phyloP scores from a whole-genome alignment of 1,140 invertebrate genomes.

The Penaeus chinensis region DNA sequence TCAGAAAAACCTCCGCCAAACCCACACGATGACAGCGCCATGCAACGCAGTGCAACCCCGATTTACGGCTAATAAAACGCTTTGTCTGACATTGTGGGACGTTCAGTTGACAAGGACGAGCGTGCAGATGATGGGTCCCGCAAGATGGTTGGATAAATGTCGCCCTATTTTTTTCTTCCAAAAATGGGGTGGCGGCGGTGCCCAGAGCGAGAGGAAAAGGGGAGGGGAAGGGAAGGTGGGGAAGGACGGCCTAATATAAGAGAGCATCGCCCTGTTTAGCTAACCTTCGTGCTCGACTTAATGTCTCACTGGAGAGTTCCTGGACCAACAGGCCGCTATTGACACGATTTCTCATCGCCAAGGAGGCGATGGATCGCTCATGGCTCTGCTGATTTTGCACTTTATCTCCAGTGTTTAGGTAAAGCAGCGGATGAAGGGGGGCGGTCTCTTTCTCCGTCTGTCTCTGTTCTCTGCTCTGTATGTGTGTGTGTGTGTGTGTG shows the following conservation, averaged over 20 bases:
- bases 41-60: constrained; percentile 32
- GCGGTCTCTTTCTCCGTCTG: no score
- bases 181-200: no score
- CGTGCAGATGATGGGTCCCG: neutral
- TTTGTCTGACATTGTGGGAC: constrained; percentile 28
- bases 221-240: no score
- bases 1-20: constrained; percentile 35
- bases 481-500: neutral
- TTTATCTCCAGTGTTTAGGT: no score
- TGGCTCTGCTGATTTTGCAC: neutral
- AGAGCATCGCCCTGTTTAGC: neutral
- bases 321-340: neutral
- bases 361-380: no score
- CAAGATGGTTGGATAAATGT: no score
- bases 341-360: no score
- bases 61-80: constrained; percentile 46
- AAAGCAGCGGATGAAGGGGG: no score
- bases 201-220: no score
- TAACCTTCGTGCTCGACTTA: constrained; percentile 19
- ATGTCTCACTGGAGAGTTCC: neutral
- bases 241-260: no score
- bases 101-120: constrained; percentile 23
- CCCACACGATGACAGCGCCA: constrained; percentile 41
- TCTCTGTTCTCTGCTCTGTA: no score
- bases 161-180: no score